Evolutionary conservation across 2,797 vertebrate species (phyloP).

Genomic region (Hoplostethus mediterraneus): DNA sequence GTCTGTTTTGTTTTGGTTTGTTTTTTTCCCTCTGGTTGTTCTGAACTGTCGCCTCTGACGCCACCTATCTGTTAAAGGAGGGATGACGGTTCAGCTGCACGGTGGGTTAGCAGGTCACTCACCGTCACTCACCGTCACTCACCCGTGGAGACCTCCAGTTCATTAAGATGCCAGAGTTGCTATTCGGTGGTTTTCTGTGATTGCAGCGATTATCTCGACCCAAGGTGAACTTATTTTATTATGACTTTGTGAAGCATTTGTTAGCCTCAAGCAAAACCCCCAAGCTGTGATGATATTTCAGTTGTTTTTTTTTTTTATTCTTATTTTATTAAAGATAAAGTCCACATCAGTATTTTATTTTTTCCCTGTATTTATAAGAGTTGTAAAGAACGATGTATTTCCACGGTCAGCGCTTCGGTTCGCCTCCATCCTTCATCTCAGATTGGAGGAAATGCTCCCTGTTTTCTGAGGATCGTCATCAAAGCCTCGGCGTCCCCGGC

Average conservation of each 20-base stretch:
- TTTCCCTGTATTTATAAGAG: conserved; percentile 6
- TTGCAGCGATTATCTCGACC: neutral
- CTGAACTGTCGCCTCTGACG: too few species aligned
- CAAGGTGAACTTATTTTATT: neutral
- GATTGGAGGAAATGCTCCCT: conserved; percentile 18
- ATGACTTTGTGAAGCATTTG: neutral
- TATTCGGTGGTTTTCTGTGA: neutral
- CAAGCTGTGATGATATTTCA: neutral
- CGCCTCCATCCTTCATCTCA: neutral
- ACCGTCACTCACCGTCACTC: too few species aligned
- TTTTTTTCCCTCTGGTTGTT: too few species aligned
- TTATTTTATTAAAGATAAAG: neutral
- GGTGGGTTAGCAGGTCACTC: too few species aligned
- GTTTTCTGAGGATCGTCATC: conserved; percentile 23
- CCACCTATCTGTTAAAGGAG: too few species aligned
- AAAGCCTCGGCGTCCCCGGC: conserved; percentile 1
- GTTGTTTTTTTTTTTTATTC: neutral
- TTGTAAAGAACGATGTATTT: conserved; percentile 16
- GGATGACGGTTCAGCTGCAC: too few species aligned
- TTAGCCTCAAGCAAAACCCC: neutral
- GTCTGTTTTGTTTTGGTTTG: too few species aligned
- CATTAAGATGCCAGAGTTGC: too few species aligned
- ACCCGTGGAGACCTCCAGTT: too few species aligned
- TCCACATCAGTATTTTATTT: conserved; percentile 8
- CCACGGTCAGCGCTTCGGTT: neutral